A percentile compares a stretch with the other conserved stretches of the same genome.
These are phyloP conservation scores for Microcebus jonahi DNA, from an alignment of 2,113 vertebrate species.

Conservation along the genomic window DNA sequence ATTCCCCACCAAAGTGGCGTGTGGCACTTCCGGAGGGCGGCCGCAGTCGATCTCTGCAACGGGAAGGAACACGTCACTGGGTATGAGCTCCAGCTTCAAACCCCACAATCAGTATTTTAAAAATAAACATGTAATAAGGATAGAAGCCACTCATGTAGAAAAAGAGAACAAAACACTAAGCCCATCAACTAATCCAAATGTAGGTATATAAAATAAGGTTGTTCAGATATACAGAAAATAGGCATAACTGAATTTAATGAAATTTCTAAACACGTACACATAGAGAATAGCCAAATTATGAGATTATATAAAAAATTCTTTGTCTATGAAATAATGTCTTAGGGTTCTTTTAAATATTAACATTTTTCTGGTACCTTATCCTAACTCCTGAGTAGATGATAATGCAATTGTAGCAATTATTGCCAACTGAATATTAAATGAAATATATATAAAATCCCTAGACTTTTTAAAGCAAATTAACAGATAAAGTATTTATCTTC, in stretches of 20 bases:
- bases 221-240: conserved; percentile 27
- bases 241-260: not conserved
- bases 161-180: conserved; percentile 4
- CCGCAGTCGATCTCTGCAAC: conserved; percentile 73
- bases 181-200: not conserved
- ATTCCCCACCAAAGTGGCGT: conserved; percentile 41
- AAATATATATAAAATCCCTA: conserved; percentile 5
- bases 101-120: not conserved
- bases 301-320: not conserved
- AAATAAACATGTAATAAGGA: not conserved
- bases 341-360: conserved; percentile 22
- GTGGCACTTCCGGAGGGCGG: conserved; percentile 1
- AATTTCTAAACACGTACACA: conserved; percentile 36
- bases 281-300: not conserved
- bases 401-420: not conserved
- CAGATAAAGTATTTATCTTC: not conserved
- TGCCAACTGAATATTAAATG: not conserved
- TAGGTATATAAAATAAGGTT: not conserved
- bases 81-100: not conserved
- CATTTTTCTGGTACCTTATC: not conserved
- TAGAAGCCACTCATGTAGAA: not conserved
- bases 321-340: conserved; percentile 18
- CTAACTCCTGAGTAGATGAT: not conserved
- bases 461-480: conserved; percentile 18
- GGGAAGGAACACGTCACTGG: not conserved